Conservation (phyloP, 2,888 invertebrate genomes). For the Iphiclides podalirius region DNA sequence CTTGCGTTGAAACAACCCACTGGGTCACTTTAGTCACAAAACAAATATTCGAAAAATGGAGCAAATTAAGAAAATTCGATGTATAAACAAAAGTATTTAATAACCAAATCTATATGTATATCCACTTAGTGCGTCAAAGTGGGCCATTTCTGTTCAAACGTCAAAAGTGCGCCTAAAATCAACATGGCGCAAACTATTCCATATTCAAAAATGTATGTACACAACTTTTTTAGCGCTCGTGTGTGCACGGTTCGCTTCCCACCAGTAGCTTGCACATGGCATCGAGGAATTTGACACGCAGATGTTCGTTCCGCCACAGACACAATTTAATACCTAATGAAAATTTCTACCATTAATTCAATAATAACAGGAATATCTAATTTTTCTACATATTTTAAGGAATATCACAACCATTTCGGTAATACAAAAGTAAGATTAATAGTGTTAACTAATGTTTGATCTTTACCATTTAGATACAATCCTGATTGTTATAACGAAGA, state of each 20-base stretch:
- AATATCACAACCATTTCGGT: no score
- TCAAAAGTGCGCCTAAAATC: slow-evolving; percentile 18
- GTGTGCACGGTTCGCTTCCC: slow-evolving; percentile 71
- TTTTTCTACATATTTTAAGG: no score
- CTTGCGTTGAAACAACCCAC: background rate
- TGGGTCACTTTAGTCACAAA: no score
- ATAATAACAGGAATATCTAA: no score
- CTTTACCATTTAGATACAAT: background rate
- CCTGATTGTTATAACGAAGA: background rate
- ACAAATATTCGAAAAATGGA: background rate
- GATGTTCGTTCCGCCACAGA: slow-evolving; percentile 69
- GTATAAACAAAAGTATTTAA: background rate
- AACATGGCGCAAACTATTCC: slow-evolving; percentile 33
- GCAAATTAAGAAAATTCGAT: no score
- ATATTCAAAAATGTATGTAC: slow-evolving; percentile 23
- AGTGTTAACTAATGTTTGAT: no score
- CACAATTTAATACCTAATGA: slow-evolving; percentile 69
- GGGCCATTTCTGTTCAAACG: slow-evolving; percentile 11
- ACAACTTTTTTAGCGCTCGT: slow-evolving; percentile 47
- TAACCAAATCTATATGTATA: background rate
- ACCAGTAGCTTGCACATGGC: slow-evolving; percentile 73
- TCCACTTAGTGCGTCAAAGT: slow-evolving; percentile 32
- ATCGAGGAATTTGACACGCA: slow-evolving; percentile 77
- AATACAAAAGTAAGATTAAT: no score
- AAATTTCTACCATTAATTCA: background rate